Conservation (phyloP, 2,888 invertebrate genomes). For the Agrochola lota region DNA sequence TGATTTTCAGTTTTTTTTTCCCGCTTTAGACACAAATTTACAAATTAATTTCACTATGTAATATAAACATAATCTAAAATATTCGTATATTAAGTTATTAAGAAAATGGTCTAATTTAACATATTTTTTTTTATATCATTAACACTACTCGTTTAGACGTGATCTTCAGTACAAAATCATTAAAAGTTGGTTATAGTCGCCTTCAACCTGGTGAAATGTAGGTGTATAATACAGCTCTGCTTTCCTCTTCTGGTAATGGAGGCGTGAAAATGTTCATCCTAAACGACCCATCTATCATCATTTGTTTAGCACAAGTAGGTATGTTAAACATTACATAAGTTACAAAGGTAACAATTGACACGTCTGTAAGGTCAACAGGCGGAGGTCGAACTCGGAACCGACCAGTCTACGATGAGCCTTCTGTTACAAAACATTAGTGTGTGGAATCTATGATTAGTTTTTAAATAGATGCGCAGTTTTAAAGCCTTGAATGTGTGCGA, state of each 20-base stretch:
- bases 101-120: too few species aligned
- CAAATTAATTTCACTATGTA: too few species aligned
- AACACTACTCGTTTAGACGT: too few species aligned
- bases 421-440: constrained; percentile 21
- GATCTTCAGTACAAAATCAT: too few species aligned
- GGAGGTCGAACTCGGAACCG: constrained; percentile 49
- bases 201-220: too few species aligned
- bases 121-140: too few species aligned
- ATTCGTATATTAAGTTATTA: too few species aligned
- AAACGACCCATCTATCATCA: constrained; percentile 24
- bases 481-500: constrained; percentile 29
- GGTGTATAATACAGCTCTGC: not conserved
- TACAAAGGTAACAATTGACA: constrained; percentile 67
- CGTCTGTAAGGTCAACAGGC: constrained; percentile 53
- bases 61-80: too few species aligned
- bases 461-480: constrained; percentile 29
- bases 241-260: not conserved
- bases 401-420: constrained; percentile 29
- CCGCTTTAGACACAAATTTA: too few species aligned
- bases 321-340: constrained; percentile 77
- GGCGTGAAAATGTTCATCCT: too few species aligned
- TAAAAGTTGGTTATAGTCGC: too few species aligned
- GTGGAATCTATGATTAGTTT: constrained; percentile 32
- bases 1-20: too few species aligned
- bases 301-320: constrained; percentile 19